phyloP scores from a whole-genome alignment of 2,113 vertebrate species.

The Panthera uncia region DNA sequence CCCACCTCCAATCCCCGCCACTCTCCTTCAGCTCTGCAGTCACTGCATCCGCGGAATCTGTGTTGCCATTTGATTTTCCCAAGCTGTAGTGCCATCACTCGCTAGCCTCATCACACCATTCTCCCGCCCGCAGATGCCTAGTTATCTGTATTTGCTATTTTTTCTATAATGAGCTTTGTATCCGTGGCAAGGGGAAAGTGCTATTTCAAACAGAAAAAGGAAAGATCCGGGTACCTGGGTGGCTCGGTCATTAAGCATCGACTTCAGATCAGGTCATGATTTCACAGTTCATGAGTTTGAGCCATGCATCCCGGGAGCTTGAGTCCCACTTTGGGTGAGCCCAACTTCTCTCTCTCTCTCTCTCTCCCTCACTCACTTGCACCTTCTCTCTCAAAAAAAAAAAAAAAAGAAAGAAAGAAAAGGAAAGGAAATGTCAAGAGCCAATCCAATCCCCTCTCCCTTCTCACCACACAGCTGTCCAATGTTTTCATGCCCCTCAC shows the following conservation, averaged over 20 bases:
- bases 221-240: too few relatives aligned
- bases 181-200: neutral
- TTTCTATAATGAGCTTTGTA: neutral
- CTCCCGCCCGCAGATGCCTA: neutral
- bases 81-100: neutral
- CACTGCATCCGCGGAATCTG: too few relatives aligned
- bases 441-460: neutral
- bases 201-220: neutral
- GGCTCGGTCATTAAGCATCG: too few relatives aligned
- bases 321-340: too few relatives aligned
- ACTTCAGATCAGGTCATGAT: too few relatives aligned
- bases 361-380: too few relatives aligned
- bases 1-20: neutral
- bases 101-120: too few relatives aligned
- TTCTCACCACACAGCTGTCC: neutral
- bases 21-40: too few relatives aligned
- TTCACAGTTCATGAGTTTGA: too few relatives aligned
- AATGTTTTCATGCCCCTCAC: neutral
- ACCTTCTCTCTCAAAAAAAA: too few relatives aligned
- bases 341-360: too few relatives aligned
- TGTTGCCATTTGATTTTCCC: neutral
- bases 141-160: neutral
- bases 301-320: too few relatives aligned
- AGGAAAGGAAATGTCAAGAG: neutral
- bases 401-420: neutral